Evolutionary conservation across 2,888 invertebrate species (phyloP).

Genomic region (Aspidiotus rigidus): DNA sequence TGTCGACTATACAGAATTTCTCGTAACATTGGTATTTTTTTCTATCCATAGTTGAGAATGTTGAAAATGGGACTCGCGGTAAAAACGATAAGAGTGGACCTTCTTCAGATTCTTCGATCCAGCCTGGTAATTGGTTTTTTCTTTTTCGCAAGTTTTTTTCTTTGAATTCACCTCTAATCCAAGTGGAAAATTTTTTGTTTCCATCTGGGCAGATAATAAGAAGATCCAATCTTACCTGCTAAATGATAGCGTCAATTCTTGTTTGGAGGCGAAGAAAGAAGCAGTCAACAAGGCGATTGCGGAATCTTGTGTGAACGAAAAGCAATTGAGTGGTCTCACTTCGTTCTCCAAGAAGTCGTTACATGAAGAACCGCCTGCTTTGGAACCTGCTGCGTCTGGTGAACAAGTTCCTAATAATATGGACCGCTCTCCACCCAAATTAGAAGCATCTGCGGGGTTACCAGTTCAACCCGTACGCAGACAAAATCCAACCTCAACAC

Average conservation of each 20-base stretch:
- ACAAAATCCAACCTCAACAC: neutral
- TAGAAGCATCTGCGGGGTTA: neutral
- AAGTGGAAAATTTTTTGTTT: too few species aligned
- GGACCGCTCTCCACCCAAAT: neutral
- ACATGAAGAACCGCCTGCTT: neutral
- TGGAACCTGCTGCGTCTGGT: neutral
- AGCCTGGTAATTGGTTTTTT: too few species aligned
- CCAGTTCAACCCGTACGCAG: neutral
- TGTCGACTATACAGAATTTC: too few species aligned
- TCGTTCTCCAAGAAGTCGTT: neutral
- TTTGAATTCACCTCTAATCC: too few species aligned
- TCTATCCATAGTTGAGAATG: too few species aligned
- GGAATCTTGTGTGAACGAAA: neutral
- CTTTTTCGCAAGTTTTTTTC: too few species aligned
- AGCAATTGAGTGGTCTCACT: neutral
- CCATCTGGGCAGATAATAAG: neutral
- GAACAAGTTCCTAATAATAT: neutral
- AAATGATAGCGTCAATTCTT: constrained; percentile 11
- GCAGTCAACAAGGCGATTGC: neutral
- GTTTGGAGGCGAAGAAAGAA: constrained; percentile 4
- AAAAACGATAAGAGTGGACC: too few species aligned
- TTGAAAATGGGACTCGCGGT: too few species aligned
- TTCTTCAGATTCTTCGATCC: too few species aligned
- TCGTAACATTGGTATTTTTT: too few species aligned
- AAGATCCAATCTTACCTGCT: constrained; percentile 10